Evolutionary conservation across 2,797 vertebrate genomes (phyloP).

Genomic region (Sciaenops ocellatus): DNA sequence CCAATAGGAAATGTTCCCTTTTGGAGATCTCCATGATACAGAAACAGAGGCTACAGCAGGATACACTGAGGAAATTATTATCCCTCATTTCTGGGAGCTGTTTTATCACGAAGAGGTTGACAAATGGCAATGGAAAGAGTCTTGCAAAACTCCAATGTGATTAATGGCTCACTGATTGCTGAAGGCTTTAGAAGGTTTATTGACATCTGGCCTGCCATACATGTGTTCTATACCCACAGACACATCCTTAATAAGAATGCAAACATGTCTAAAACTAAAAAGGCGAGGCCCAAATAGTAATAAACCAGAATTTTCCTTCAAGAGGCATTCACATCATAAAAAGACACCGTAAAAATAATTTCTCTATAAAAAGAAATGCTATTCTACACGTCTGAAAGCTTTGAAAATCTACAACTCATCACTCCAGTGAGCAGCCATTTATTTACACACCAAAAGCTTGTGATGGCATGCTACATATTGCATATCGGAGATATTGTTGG

Average conservation of each 20-base stretch:
- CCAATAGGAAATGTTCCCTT: conserved; percentile 46
- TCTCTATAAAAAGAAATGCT: background rate
- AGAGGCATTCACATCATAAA: background rate
- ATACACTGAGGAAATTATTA: conserved; percentile 5
- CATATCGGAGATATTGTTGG: background rate
- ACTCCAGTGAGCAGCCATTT: background rate
- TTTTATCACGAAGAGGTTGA: conserved; percentile 1
- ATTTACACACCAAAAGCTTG: background rate
- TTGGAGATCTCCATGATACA: conserved; percentile 19
- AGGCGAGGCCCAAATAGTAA: background rate
- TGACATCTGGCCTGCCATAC: background rate
- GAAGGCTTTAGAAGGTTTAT: background rate
- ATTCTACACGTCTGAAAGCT: background rate
- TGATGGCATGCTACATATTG: background rate
- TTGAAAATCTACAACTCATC: background rate
- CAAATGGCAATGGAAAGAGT: background rate
- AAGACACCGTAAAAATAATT: background rate
- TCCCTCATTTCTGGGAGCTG: background rate
- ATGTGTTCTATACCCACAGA: no score
- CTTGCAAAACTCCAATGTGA: background rate
- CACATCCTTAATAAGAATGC: no score
- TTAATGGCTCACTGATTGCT: conserved; percentile 11
- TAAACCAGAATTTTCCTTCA: background rate
- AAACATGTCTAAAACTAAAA: background rate
- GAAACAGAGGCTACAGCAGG: background rate